Base-by-base conservation (phyloP, 2,797 vertebrate species). In the Apogon hyalosoma region DNA sequence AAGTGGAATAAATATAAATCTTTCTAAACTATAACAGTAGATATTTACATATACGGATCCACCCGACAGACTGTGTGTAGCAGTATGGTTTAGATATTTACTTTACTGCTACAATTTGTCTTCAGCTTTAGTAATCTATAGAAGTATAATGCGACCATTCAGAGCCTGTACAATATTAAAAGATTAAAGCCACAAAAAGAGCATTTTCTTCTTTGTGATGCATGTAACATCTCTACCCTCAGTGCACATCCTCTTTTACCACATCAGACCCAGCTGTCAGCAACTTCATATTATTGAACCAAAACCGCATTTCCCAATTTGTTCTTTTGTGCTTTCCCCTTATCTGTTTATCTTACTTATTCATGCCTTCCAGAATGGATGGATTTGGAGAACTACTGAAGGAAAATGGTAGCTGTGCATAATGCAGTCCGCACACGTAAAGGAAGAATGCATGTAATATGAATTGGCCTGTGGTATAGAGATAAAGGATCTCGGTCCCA, bases 401-500 rank as follows among this genome's bases (percentile, higher is more conserved):
- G 67, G 56, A 83, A 56, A 61, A 48, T 46, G 56, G 56, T 59
- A 59, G 56, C 43, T 16, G 58, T 65, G 51, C 56, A 64, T 60
- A 86, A 88, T 86, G 48, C 71, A 69, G 69, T 78, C 43, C 63
- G 75, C 68, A 80, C 80, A 75, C 78, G 85, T 82, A 74, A 50
- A 64, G 64, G 65, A 82, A 80, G 82, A 90, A 90, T 78, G 77
- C 80, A 78, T 79, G 85, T 74, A 75, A 65, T 84, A 85, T 83
- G 84, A 90, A 85, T 78, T 83, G 81, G 88, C 76, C 75, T 73
- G 54, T 65, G 50, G 78, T 60, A 66, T 71, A 58, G 68, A 88
- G 87, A 92, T 91, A 87, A 88, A 88, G 82, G 79, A 75, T 84
- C 73, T 69, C 4, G 50, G 81, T 85, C 69, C 69, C 49, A 46